phyloP scores from a whole-genome alignment of 2,113 vertebrate genomes.

The Peromyscus maniculatus region DNA sequence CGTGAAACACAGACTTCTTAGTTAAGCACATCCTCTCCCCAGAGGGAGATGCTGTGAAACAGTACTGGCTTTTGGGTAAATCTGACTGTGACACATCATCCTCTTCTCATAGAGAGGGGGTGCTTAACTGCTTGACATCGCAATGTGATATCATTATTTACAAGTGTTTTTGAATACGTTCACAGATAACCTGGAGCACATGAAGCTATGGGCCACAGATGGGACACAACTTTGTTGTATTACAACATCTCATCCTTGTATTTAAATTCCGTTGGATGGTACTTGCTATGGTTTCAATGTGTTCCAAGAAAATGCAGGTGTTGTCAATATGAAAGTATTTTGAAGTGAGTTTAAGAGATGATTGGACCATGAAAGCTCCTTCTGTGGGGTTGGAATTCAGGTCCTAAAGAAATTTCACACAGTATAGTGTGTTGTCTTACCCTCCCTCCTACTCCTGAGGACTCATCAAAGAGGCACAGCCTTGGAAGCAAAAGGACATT shows the following conservation, averaged over 20 bases:
- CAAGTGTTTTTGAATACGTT: neutral
- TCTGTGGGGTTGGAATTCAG: neutral
- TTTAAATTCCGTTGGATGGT: neutral
- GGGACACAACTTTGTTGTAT: neutral
- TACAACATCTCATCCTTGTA: neutral
- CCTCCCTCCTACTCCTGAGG: neutral
- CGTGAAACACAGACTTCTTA: neutral
- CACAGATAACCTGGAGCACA: no score
- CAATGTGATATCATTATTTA: neutral
- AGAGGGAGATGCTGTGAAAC: neutral
- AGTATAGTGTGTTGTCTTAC: neutral
- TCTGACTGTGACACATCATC: neutral
- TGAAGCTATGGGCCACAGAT: neutral
- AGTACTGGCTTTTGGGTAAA: neutral
- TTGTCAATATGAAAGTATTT: neutral
- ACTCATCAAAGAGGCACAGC: fast-evolving
- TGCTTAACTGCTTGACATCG: neutral
- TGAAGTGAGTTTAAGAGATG: neutral
- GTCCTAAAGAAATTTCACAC: neutral
- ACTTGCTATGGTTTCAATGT: neutral
- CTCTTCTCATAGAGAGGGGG: neutral
- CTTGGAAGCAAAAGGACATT: neutral
- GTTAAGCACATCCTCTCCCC: neutral
- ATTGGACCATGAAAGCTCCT: neutral
- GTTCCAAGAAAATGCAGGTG: neutral